phyloP scores from a whole-genome alignment of 2,113 vertebrate species.

The Grantiella picta region DNA sequence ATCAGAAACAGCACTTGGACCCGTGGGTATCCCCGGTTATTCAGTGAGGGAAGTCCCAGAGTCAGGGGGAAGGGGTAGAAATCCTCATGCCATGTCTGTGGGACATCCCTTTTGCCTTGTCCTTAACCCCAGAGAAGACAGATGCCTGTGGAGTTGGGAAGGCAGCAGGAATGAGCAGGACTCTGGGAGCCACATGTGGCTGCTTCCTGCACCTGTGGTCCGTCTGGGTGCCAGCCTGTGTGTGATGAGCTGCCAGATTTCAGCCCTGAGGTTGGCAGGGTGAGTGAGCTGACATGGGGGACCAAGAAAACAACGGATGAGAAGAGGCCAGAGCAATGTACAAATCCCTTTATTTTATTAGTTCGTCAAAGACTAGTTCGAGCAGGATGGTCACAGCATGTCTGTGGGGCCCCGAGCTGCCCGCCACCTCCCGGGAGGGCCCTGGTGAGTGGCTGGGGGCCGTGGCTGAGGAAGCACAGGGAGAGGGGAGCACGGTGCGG shows the following conservation, averaged over 20 bases:
- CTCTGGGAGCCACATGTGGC: too few relatives aligned
- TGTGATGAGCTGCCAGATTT: neutral
- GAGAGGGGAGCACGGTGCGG: neutral
- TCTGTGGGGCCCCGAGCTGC: slow-evolving; percentile 24
- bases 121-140: fast-evolving
- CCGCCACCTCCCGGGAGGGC: neutral
- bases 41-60: neutral
- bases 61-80: neutral
- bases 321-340: slow-evolving; percentile 50
- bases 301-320: neutral
- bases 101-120: neutral
- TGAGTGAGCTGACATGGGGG: fast-evolving
- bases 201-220: neutral
- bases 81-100: fast-evolving
- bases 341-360: slow-evolving; percentile 70
- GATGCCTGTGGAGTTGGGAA: neutral
- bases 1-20: neutral
- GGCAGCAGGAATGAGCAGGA: neutral
- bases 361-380: slow-evolving; percentile 68
- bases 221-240: neutral
- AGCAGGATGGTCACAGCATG: slow-evolving; percentile 71
- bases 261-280: neutral
- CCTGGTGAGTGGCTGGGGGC: neutral
- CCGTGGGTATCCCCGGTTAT: neutral
- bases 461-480: neutral